A percentile compares a stretch with the other conserved stretches of the same genome.
Conservation (phyloP, 2,113 vertebrate genomes). For the Centropristis striata region DNA sequence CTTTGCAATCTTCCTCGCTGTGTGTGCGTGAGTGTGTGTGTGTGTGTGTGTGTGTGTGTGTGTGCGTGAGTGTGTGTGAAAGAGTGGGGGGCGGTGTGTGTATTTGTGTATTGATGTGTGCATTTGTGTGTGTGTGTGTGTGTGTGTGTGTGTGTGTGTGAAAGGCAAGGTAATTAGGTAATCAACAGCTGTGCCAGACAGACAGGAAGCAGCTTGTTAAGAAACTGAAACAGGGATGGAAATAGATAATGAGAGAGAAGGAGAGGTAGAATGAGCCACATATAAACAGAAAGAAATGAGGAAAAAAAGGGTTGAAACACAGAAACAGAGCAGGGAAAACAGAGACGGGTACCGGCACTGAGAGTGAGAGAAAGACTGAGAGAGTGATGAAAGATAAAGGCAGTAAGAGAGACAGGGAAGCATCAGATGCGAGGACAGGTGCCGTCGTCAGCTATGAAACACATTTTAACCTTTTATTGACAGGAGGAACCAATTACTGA, state of each 20-base stretch:
- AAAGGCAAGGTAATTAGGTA: conserved; percentile 78
- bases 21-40: conserved; percentile 7
- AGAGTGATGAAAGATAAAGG: conserved; percentile 17
- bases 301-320: conserved; percentile 40
- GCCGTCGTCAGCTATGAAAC: conserved; percentile 68
- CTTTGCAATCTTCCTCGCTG: conserved; percentile 14
- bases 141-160: conserved; percentile 38
- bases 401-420: not conserved
- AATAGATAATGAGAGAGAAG: conserved; percentile 72
- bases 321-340: conserved; percentile 24
- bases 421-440: conserved; percentile 65
- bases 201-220: conserved; percentile 82
- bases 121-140: conserved; percentile 14
- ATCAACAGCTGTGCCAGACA: conserved; percentile 82
- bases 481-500: conserved; percentile 68
- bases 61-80: conserved; percentile 1
- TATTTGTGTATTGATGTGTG: conserved; percentile 26
- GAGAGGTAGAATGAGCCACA: conserved; percentile 41
- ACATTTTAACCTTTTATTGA: conserved; percentile 63
- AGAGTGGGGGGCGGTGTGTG: not conserved
- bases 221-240: conserved; percentile 70
- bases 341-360: not conserved
- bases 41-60: not conserved
- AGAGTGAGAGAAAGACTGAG: conserved; percentile 6
- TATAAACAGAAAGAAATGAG: conserved; percentile 40